Evolutionary conservation across 37 sponge, comb jelly and placozoan genomes (phyloP).

Genomic region (Bolinopsis microptera): DNA sequence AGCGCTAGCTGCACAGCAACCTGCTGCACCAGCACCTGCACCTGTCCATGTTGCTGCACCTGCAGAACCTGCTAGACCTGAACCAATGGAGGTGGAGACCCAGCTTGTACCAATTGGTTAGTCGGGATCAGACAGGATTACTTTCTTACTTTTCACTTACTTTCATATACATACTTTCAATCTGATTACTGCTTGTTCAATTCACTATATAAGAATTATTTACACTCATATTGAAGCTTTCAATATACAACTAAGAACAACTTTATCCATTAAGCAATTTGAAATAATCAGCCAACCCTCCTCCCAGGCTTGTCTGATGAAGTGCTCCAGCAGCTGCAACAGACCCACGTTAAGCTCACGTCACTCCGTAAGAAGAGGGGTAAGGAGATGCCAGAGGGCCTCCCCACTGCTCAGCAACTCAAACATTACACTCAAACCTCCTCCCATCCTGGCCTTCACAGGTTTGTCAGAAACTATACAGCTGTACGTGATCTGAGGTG

Average conservation of each 20-base stretch:
- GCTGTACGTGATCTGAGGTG: background rate
- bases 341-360: slow-evolving; percentile 86
- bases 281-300: too few species aligned
- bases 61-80: background rate
- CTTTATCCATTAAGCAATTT: too few species aligned
- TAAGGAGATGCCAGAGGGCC: slow-evolving; percentile 92
- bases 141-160: too few species aligned
- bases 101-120: slow-evolving; percentile 52
- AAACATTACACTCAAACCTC: slow-evolving; percentile 76
- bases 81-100: slow-evolving; percentile 65
- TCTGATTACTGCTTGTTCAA: too few species aligned
- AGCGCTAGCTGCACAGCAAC: slow-evolving; percentile 67
- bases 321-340: slow-evolving; percentile 76
- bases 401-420: slow-evolving; percentile 77
- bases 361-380: slow-evolving; percentile 98
- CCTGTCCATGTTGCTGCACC: background rate
- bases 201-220: too few species aligned
- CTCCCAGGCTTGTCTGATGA: slow-evolving; percentile 51
- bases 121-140: too few species aligned
- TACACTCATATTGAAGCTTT: too few species aligned
- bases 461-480: too few species aligned
- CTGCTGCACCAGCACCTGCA: background rate
- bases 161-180: too few species aligned
- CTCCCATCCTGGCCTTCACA: slow-evolving; percentile 82
- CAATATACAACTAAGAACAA: too few species aligned